Evolutionary conservation across 2,113 vertebrate genomes (phyloP).

Genomic region (Polyodon spathula): DNA sequence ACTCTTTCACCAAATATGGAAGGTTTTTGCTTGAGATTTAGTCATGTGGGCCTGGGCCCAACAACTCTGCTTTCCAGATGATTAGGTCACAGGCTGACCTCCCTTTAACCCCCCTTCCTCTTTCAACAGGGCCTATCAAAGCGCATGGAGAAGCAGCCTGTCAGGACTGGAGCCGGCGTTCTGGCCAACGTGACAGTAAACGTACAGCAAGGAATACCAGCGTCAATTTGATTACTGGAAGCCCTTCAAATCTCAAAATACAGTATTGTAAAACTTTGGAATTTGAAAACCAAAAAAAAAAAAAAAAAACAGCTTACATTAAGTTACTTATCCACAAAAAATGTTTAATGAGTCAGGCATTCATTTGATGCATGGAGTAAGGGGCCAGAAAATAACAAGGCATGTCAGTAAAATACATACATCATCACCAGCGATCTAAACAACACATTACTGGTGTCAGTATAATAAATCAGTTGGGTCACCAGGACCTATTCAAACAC

Average conservation of each 20-base stretch:
- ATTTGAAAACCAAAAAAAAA: too few relatives aligned
- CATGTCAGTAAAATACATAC: too few relatives aligned
- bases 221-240: background rate
- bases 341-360: too few relatives aligned
- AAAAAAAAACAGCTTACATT: too few relatives aligned
- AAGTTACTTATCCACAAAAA: too few relatives aligned
- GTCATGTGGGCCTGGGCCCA: constrained; percentile 60
- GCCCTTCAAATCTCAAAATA: background rate
- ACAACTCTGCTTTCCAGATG: constrained; percentile 62
- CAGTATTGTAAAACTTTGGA: too few relatives aligned
- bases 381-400: too few relatives aligned
- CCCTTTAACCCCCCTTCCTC: constrained; percentile 19
- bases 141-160: background rate
- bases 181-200: background rate
- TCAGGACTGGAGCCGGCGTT: background rate
- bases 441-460: too few relatives aligned
- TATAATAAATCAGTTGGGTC: too few relatives aligned
- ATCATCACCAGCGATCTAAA: too few relatives aligned
- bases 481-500: too few relatives aligned
- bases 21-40: constrained; percentile 61
- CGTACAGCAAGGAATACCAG: background rate
- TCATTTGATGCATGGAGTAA: too few relatives aligned
- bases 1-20: constrained; percentile 78
- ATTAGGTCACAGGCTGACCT: constrained; percentile 51
- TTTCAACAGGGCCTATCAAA: constrained; percentile 14